A percentile compares a stretch with the other conserved stretches of the same genome.
Conservation (phyloP, 2,797 vertebrate species). For the Cetoscarus ocellatus region DNA sequence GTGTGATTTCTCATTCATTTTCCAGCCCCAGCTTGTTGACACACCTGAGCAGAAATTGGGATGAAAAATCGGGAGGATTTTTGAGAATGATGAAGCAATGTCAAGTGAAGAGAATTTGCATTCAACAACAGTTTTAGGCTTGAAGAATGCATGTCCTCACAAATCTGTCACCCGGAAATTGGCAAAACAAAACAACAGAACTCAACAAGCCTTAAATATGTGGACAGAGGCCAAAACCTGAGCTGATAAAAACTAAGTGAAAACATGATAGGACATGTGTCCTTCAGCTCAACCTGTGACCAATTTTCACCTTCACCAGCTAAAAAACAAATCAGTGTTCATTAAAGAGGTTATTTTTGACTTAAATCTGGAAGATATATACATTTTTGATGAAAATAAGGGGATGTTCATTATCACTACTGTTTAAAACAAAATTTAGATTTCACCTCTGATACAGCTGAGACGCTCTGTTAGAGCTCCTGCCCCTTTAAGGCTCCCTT, state of each 20-base stretch:
- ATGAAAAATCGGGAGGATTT: background rate
- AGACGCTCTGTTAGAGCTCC: too few relatives aligned
- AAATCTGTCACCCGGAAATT: background rate
- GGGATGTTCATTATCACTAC: too few relatives aligned
- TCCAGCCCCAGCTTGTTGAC: slow-evolving; percentile 1
- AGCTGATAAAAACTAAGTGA: background rate
- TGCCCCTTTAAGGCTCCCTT: too few relatives aligned
- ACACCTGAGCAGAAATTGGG: background rate
- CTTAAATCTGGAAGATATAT: too few relatives aligned
- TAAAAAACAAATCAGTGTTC: background rate
- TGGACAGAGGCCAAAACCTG: background rate
- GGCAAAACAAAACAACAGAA: background rate
- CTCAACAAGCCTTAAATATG: background rate
- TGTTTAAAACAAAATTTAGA: too few relatives aligned
- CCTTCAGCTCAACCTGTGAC: background rate
- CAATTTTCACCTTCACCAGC: background rate
- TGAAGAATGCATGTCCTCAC: too few relatives aligned
- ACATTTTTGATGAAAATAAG: too few relatives aligned
- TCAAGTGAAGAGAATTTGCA: slow-evolving; percentile 4
- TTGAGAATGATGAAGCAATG: slow-evolving; percentile 13
- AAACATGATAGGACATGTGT: background rate
- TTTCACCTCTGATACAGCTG: too few relatives aligned
- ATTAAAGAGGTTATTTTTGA: too few relatives aligned
- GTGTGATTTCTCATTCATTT: background rate
- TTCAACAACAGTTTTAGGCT: background rate